Conservation (phyloP, 2,888 invertebrate species). For the Sesia apiformis region DNA sequence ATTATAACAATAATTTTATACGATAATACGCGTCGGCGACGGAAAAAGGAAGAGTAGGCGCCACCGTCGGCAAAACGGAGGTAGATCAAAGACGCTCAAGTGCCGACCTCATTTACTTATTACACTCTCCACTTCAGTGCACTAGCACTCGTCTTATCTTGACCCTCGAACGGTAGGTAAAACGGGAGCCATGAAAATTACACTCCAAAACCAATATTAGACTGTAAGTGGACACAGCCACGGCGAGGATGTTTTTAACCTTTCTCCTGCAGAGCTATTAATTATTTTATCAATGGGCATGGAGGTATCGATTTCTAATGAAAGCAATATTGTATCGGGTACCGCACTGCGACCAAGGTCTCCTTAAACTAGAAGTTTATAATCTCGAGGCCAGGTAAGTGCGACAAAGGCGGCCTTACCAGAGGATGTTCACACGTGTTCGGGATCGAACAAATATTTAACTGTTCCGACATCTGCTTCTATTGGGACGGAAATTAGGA, state of each 20-base stretch:
- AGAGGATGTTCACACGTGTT: slow-evolving; percentile 35
- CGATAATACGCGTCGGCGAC: slow-evolving; percentile 18
- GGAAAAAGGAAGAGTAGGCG: slow-evolving; percentile 27
- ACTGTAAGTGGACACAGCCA: slow-evolving; percentile 41
- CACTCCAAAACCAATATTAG: slow-evolving; percentile 51
- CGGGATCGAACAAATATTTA: slow-evolving; percentile 41
- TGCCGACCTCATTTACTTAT: slow-evolving; percentile 35
- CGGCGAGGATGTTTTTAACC: slow-evolving; percentile 33
- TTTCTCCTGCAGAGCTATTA: slow-evolving; percentile 40
- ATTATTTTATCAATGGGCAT: slow-evolving; percentile 60
- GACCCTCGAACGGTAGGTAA: slow-evolving; percentile 56
- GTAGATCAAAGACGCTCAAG: slow-evolving; percentile 57
- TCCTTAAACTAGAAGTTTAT: slow-evolving; percentile 14
- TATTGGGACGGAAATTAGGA: slow-evolving; percentile 46
- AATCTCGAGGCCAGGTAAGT: slow-evolving; percentile 35
- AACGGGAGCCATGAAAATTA: slow-evolving; percentile 66
- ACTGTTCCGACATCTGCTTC: slow-evolving; percentile 42
- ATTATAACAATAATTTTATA: slow-evolving; percentile 43
- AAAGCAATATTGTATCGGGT: slow-evolving; percentile 26
- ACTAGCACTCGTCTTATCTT: slow-evolving; percentile 50
- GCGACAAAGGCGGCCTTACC: slow-evolving; percentile 32
- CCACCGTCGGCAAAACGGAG: slow-evolving; percentile 28
- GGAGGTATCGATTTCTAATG: slow-evolving; percentile 60
- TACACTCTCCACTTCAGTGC: slow-evolving; percentile 39
- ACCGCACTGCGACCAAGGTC: slow-evolving; percentile 44